phyloP scores from a whole-genome alignment of 2,888 invertebrate species.

The Aromia moschata region DNA sequence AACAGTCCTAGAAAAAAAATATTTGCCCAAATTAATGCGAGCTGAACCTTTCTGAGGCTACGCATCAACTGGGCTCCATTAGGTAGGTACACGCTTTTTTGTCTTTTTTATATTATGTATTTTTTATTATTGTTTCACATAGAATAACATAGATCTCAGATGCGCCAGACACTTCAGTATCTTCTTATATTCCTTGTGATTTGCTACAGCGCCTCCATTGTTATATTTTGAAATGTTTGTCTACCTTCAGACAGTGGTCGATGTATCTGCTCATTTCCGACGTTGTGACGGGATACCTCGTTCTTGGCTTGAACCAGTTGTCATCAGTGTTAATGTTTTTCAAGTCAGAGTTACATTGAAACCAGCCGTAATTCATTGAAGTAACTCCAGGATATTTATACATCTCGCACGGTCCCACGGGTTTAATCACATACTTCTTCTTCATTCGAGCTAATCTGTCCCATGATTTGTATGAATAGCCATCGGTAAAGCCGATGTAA shows the following conservation, averaged over 20 bases:
- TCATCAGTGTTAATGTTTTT: constrained; percentile 44
- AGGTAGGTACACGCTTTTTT: too few species aligned
- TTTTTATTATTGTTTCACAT: too few species aligned
- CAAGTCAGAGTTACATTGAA: constrained; percentile 61
- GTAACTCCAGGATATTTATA: constrained; percentile 64
- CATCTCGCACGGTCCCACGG: constrained; percentile 66
- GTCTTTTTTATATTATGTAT: too few species aligned
- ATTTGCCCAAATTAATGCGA: too few species aligned
- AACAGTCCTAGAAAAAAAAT: too few species aligned
- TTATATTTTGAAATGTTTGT: constrained; percentile 48
- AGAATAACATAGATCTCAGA: too few species aligned
- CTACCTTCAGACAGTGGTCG: constrained; percentile 41
- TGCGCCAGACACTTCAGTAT: too few species aligned
- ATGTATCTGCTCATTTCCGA: constrained; percentile 45
- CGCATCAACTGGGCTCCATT: too few species aligned
- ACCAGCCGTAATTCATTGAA: constrained; percentile 66
- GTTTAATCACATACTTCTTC: constrained; percentile 66
- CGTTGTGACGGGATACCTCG: constrained; percentile 29
- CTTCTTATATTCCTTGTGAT: too few species aligned
- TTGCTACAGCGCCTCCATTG: too few species aligned
- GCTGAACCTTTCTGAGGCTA: too few species aligned
- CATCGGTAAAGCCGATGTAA: constrained; percentile 66
- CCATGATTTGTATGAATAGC: constrained; percentile 67
- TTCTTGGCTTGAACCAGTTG: constrained; percentile 62
- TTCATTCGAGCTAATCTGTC: constrained; percentile 65